phyloP scores from a whole-genome alignment of 2,797 vertebrate species.

The Ceryle rudis region DNA sequence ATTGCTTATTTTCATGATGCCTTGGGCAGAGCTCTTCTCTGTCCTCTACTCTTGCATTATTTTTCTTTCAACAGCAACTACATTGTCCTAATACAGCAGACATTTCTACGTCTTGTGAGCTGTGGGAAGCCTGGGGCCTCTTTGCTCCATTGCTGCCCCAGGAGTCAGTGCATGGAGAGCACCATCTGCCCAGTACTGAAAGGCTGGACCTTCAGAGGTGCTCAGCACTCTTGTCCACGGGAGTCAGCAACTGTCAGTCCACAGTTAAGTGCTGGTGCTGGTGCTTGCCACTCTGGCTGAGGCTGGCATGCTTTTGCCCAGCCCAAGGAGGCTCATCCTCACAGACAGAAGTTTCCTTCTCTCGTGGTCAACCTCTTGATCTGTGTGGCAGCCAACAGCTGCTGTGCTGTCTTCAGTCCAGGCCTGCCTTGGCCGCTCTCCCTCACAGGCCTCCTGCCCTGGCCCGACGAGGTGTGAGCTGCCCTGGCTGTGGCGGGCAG shows the following conservation, averaged over 20 bases:
- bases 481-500: background rate
- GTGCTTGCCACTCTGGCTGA: background rate
- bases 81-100: accelerated
- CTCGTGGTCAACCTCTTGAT: accelerated
- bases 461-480: accelerated
- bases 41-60: background rate
- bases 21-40: conserved; percentile 44
- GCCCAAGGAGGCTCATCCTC: background rate
- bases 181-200: accelerated
- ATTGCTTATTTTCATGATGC: conserved; percentile 4
- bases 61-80: background rate
- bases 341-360: accelerated
- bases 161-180: accelerated
- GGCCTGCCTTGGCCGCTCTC: background rate
- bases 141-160: background rate
- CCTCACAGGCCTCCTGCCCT: no score
- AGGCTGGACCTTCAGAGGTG: accelerated
- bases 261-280: accelerated
- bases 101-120: background rate
- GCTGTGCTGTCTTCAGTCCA: background rate
- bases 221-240: accelerated
- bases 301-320: accelerated
- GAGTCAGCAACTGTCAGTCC: accelerated
- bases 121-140: background rate
- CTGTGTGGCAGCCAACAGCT: accelerated